Evolutionary conservation across 2,797 vertebrate species (phyloP).

Genomic region (Psittacula echo): DNA sequence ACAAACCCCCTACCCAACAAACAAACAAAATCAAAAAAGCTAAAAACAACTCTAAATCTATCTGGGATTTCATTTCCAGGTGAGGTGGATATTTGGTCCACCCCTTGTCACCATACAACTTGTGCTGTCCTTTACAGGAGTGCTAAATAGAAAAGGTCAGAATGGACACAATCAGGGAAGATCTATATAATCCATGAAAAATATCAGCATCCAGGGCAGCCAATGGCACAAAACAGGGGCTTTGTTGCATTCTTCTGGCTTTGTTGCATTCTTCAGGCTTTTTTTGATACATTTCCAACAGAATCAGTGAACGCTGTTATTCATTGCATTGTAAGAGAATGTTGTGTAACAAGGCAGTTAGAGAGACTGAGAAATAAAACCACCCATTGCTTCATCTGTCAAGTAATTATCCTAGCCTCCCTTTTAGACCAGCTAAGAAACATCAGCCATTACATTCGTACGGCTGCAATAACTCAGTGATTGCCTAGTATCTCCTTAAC

Average conservation of each 20-base stretch:
- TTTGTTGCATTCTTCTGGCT: background rate
- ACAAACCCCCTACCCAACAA: background rate
- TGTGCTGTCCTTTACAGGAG: background rate
- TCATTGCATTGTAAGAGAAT: background rate
- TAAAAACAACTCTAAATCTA: background rate
- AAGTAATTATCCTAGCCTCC: background rate
- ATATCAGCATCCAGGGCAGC: background rate
- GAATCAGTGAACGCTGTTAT: background rate
- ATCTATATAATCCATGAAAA: background rate
- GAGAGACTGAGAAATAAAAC: background rate
- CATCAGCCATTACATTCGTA: background rate
- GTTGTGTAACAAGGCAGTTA: background rate
- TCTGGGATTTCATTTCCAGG: background rate
- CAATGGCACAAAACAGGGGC: background rate
- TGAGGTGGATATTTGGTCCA: background rate
- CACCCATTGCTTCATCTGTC: background rate
- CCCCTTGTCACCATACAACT: rapidly evolving
- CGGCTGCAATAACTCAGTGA: background rate
- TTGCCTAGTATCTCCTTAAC: background rate
- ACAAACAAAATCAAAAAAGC: background rate
- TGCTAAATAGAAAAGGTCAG: background rate
- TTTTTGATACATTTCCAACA: background rate
- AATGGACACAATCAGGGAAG: background rate
- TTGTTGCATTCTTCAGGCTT: background rate
- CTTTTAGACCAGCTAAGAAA: background rate